phyloP scores from a whole-genome alignment of 1,140 invertebrate species.

The Drosophila sp. region DNA sequence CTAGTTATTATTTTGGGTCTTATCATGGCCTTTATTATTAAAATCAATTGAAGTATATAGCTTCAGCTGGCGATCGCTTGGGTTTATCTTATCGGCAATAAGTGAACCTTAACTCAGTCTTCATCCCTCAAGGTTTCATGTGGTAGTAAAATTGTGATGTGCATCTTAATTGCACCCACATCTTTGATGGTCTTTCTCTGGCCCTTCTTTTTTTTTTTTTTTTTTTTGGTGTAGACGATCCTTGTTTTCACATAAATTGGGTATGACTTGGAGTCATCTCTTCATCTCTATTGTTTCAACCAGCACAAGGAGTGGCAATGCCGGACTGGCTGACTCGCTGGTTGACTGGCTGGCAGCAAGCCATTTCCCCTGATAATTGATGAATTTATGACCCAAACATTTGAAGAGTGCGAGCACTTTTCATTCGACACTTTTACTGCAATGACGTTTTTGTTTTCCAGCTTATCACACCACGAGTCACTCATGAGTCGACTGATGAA shows the following conservation, averaged over 20 bases:
- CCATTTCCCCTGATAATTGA: slow-evolving; percentile 53
- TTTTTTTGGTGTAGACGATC: slow-evolving; percentile 31
- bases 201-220: background rate
- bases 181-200: slow-evolving; percentile 3
- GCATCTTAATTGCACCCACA: slow-evolving; percentile 61
- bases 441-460: slow-evolving; percentile 20
- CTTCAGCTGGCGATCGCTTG: no score
- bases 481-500: slow-evolving; percentile 31
- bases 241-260: slow-evolving; percentile 47
- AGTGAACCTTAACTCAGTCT: background rate
- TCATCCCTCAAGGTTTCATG: slow-evolving; percentile 15
- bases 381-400: slow-evolving; percentile 54
- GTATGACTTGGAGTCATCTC: slow-evolving; percentile 22
- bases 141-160: slow-evolving; percentile 28
- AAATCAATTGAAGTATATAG: no score
- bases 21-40: no score
- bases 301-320: background rate
- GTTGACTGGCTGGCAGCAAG: background rate
- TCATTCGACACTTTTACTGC: slow-evolving; percentile 41
- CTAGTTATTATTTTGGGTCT: no score
- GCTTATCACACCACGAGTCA: slow-evolving; percentile 46
- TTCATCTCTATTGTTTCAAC: slow-evolving; percentile 44
- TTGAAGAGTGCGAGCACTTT: slow-evolving; percentile 30
- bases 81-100: background rate
- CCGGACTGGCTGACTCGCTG: background rate